These are phyloP conservation scores for Seira musarum DNA, from an alignment of 2,888 invertebrate species.

Conservation along the genomic window DNA sequence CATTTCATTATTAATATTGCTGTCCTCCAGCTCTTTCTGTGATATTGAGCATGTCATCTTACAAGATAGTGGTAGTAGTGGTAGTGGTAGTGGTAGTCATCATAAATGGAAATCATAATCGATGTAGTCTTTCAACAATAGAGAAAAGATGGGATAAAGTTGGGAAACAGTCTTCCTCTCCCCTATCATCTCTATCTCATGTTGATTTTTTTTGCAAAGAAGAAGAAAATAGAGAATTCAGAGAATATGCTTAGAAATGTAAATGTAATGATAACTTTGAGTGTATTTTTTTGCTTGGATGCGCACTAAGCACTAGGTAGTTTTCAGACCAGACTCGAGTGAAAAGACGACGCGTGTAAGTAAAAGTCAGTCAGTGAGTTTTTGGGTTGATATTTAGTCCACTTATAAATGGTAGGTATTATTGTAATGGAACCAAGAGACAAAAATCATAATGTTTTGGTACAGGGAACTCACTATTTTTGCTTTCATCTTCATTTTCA, in stretches of 20 bases:
- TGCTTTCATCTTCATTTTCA: no score
- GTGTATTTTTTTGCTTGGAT: not conserved
- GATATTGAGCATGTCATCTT: not conserved
- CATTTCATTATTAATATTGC: slow-evolving; percentile 13
- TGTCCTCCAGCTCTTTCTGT: not conserved
- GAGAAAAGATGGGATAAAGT: not conserved
- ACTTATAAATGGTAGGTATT: not conserved
- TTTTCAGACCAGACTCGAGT: no score
- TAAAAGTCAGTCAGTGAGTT: not conserved
- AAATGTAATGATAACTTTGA: slow-evolving; percentile 28
- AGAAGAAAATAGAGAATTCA: slow-evolving; percentile 9
- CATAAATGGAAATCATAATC: not conserved
- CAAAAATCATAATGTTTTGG: not conserved
- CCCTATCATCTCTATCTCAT: not conserved
- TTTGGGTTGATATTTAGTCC: not conserved
- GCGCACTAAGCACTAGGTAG: no score
- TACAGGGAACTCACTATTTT: not conserved
- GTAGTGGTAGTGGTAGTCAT: not conserved
- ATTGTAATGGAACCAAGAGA: not conserved
- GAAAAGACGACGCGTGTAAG: no score
- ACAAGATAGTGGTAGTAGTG: no score
- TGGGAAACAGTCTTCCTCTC: not conserved
- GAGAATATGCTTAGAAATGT: slow-evolving; percentile 31
- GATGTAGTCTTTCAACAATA: not conserved
- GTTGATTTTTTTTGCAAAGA: not conserved